phyloP scores from a whole-genome alignment of 2,797 vertebrate genomes.

The Pangasius krempfi region DNA sequence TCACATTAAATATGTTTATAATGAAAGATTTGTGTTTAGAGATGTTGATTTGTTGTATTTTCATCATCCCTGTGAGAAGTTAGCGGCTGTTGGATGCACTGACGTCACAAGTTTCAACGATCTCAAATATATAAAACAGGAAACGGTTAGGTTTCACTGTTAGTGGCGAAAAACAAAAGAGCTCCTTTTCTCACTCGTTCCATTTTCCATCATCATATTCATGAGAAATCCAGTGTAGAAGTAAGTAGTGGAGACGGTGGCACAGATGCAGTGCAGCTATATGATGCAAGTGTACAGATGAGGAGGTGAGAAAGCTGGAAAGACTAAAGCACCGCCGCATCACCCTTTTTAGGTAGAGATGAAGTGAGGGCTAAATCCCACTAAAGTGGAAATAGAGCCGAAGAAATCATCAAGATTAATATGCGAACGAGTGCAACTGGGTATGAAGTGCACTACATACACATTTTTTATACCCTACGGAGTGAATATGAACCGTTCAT shows the following conservation, averaged over 20 bases:
- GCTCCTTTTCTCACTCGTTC: neutral
- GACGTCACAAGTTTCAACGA: neutral
- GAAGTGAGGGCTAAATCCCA: neutral
- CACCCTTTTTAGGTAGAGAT: neutral
- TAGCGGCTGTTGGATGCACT: neutral
- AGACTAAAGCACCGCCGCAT: neutral
- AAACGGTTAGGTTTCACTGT: too few species aligned
- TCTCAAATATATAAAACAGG: too few species aligned
- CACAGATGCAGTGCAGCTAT: neutral
- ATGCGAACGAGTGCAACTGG: neutral
- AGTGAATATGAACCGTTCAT: neutral
- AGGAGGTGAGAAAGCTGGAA: neutral
- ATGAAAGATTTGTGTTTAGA: neutral
- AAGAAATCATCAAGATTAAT: neutral
- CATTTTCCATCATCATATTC: neutral
- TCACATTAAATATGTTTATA: neutral
- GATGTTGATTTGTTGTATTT: neutral
- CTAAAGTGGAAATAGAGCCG: neutral
- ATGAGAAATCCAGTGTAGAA: neutral
- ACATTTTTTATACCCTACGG: neutral
- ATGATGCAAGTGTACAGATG: neutral
- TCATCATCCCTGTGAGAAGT: neutral
- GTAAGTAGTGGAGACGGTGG: neutral
- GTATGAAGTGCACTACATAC: neutral
- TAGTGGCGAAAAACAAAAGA: neutral